Evolutionary conservation across 1,140 invertebrate species (phyloP).

Genomic region (Drosophila takahashii): DNA sequence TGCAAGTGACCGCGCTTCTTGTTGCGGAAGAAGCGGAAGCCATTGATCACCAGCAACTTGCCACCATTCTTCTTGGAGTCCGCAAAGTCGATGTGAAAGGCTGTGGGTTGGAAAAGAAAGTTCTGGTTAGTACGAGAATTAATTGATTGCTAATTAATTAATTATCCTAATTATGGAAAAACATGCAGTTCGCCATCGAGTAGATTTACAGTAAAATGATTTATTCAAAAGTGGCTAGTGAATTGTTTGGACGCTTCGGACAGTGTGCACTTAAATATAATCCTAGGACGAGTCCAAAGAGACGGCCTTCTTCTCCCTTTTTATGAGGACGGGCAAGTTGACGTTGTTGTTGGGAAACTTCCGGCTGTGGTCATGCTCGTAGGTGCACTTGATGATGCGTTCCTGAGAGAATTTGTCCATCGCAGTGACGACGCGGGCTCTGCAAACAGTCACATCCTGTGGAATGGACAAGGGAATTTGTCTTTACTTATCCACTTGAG

Average conservation of each 20-base stretch:
- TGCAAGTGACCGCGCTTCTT: conserved; percentile 81
- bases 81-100: conserved; percentile 80
- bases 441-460: conserved; percentile 77
- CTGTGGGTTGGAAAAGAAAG: conserved; percentile 49
- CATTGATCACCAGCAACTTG: conserved; percentile 83
- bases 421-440: conserved; percentile 76
- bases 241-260: conserved; percentile 13
- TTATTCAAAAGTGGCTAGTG: conserved; percentile 29
- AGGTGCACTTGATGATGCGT: conserved; percentile 71
- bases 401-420: conserved; percentile 57
- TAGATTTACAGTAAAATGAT: conserved; percentile 25
- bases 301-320: conserved; percentile 36
- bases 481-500: neutral
- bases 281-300: conserved; percentile 19
- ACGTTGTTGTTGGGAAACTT: conserved; percentile 53
- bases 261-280: conserved; percentile 45
- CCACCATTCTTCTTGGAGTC: conserved; percentile 84
- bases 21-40: conserved; percentile 82
- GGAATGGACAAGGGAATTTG: neutral
- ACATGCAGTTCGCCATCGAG: conserved; percentile 7
- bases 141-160: conserved; percentile 5
- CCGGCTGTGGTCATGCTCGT: conserved; percentile 75
- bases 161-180: conserved; percentile 3
- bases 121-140: conserved; percentile 29
- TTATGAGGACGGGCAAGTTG: conserved; percentile 30